Evolutionary conservation across 2,797 vertebrate genomes (phyloP), one percentile per base, ranked within the genome.

Genomic region (Sebastes alutus): DNA sequence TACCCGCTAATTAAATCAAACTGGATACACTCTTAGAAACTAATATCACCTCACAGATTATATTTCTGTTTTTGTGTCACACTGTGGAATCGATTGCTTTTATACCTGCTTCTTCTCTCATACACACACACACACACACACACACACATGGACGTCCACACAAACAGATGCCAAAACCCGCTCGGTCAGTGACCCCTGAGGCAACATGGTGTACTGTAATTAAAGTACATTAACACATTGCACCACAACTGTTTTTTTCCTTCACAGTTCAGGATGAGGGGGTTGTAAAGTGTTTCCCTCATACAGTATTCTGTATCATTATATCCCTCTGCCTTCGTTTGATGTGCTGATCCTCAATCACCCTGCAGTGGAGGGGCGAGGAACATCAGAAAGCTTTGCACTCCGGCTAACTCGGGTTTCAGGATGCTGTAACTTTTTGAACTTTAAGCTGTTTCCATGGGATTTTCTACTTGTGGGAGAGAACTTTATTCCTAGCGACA

Each of bases 1-100:
- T 91, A 89, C 78, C 86, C 84, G 87, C 82, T 94, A 94, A 96
- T 94, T 93, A 91, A 91, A 93, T 95, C 88, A 94, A 87, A 94
- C 84, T 80, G 82, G 83, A 91, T 87, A 83, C 67, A 78, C 77
- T 87, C 81, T 82, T 55, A 87, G 91, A 89, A 87, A 82, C 70
- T 29, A 81, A 91, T 23, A 91, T 76, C 86, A 76, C 59, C 84
- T 88, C 83, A 64, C 75, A 81, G 90, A 70, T 89, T 85, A 82
- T 70, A 79, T 94, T 94, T 88, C 90, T 81, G 82, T 88, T 82
- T 88, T 85, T 77, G 76, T 91, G 87, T 86, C 83, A 72, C 35
- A 14, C 74, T 55, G 68, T 64, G 80, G 90, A 90, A 86, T 72
- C 20, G 12, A 85, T 77, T 52, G 74, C 63, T 75, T 86, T 85